Conservation (phyloP, 2,797 vertebrate genomes). For the Sternotherus odoratus region DNA sequence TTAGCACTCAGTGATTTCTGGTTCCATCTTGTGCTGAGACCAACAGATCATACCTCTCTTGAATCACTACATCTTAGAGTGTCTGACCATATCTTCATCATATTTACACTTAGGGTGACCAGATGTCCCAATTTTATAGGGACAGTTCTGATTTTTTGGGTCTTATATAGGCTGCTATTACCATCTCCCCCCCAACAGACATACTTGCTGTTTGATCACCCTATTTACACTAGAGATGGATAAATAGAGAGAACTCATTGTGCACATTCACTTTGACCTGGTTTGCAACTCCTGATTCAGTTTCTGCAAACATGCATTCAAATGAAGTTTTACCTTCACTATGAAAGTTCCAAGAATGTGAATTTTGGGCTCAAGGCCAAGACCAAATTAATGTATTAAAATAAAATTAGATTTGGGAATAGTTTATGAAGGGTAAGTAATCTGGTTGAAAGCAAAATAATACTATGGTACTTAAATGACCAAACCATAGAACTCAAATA, state of each 20-base stretch:
- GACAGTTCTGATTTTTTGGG: no score
- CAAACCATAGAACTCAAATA: neutral
- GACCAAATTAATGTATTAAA: neutral
- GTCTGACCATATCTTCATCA: neutral
- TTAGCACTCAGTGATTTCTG: neutral
- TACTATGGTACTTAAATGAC: neutral
- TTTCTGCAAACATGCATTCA: neutral
- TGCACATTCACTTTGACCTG: neutral
- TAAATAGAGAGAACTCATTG: neutral
- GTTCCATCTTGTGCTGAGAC: neutral
- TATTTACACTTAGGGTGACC: neutral
- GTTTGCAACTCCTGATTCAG: neutral
- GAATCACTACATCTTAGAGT: neutral
- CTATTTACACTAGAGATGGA: neutral
- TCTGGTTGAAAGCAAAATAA: neutral
- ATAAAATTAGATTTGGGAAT: neutral
- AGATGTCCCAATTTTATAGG: no score
- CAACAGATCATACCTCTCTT: neutral
- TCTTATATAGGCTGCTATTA: no score
- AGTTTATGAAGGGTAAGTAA: neutral
- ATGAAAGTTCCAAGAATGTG: neutral
- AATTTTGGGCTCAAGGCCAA: neutral
- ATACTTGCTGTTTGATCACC: no score
- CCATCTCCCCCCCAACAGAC: no score
- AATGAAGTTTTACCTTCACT: neutral